A percentile compares a stretch with the other conserved stretches of the same genome.
Evolutionary conservation across 2,797 vertebrate species (phyloP).

Genomic region (Thaleichthys pacificus): DNA sequence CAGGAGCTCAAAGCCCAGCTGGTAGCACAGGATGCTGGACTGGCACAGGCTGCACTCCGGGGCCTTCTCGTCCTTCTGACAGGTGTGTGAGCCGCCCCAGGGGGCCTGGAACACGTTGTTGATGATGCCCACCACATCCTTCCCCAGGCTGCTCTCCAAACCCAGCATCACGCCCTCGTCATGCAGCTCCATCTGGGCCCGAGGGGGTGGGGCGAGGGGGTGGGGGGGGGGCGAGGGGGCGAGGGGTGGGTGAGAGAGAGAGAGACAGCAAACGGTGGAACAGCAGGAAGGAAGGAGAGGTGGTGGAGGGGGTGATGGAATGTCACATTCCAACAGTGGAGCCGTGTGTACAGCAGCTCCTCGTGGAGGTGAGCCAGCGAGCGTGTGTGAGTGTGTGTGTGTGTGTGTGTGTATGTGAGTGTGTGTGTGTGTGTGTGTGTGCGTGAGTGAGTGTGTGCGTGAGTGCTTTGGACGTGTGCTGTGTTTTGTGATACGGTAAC

Average conservation of each 20-base stretch:
- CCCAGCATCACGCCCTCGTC: conserved; percentile 95
- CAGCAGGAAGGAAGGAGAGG: not conserved
- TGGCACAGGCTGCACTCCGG: conserved; percentile 94
- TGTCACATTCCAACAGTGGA: not conserved
- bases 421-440: no score
- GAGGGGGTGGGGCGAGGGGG: not conserved
- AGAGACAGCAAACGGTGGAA: no score
- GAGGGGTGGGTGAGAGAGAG: not conserved
- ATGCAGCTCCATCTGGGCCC: conserved; percentile 94
- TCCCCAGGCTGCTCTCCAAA: conserved; percentile 92
- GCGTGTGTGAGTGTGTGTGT: no score
- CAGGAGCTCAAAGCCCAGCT: conserved; percentile 94
- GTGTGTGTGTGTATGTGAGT: no score
- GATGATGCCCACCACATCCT: conserved; percentile 96
- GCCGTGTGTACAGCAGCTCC: not conserved
- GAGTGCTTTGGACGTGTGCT: no score
- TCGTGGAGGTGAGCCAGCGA: not conserved
- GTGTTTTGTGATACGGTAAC: no score
- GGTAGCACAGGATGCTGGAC: conserved; percentile 98
- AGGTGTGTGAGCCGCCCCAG: conserved; percentile 97
- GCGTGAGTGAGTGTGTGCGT: no score
- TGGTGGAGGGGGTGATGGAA: not conserved
- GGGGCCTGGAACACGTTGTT: conserved; percentile 99
- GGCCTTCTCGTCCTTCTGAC: conserved; percentile 95
- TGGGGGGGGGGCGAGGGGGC: not conserved